A percentile compares a stretch with the other conserved stretches of the same genome.
Evolutionary conservation across 2,113 vertebrate genomes (phyloP).

Genomic region (Amblyornis subalaris): DNA sequence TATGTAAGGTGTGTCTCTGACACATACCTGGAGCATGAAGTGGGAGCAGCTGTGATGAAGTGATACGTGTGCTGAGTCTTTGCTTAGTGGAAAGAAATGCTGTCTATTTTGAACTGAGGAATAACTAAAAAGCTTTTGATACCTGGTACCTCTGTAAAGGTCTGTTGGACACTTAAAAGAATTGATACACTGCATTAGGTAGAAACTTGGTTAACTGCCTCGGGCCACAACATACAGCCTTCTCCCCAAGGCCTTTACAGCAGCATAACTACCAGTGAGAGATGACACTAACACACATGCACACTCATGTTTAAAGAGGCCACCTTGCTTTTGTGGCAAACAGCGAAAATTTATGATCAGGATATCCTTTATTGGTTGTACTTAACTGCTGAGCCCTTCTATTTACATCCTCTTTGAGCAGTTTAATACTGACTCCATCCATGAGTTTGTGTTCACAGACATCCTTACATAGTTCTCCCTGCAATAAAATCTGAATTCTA

Average conservation of each 20-base stretch:
- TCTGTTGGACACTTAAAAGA: neutral
- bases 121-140: neutral
- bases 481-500: neutral
- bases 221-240: neutral
- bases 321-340: neutral
- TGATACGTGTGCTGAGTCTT: neutral
- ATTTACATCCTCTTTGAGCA: neutral
- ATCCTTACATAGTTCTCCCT: neutral
- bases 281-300: neutral
- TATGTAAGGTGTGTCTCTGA: neutral
- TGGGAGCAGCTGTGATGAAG: neutral
- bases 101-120: neutral
- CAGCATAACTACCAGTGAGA: neutral
- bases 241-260: neutral
- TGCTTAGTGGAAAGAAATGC: neutral
- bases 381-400: neutral
- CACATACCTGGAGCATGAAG: neutral
- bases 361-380: accelerated
- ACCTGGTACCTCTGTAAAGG: neutral
- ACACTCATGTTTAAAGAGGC: neutral
- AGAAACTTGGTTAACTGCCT: neutral
- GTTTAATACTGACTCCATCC: neutral
- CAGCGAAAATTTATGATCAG: neutral
- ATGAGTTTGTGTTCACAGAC: neutral
- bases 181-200: neutral